Evolutionary conservation across 2,888 invertebrate genomes (phyloP).

Genomic region (Trissoscelio sp.): DNA sequence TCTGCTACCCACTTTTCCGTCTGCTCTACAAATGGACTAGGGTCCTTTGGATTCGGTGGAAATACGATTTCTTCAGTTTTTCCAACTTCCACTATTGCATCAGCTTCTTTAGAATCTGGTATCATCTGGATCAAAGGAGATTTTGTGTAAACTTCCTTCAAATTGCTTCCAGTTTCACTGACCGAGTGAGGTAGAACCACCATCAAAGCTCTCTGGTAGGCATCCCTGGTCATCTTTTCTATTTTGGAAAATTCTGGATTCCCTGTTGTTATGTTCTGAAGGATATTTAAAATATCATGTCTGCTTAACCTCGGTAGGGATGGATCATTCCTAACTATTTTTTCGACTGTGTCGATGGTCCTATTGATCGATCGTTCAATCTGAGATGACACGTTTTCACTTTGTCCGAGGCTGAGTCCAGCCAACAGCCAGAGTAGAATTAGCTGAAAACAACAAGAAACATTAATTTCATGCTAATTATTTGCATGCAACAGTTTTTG

Average conservation of each 20-base stretch:
- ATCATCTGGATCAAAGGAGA: constrained; percentile 87
- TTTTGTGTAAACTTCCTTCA: constrained; percentile 88
- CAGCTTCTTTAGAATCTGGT: constrained; percentile 74
- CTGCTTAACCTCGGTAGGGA: constrained; percentile 87
- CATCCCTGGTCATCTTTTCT: constrained; percentile 79
- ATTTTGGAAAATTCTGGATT: constrained; percentile 70
- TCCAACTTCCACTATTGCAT: constrained; percentile 56
- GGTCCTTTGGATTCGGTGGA: constrained; percentile 57
- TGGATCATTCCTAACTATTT: constrained; percentile 86
- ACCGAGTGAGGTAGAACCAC: constrained; percentile 88
- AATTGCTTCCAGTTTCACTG: constrained; percentile 84
- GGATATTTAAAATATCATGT: constrained; percentile 87
- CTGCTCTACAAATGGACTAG: constrained; percentile 59
- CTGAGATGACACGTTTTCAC: constrained; percentile 76
- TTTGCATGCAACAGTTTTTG: not conserved
- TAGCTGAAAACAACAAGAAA: constrained; percentile 73
- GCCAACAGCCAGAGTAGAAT: constrained; percentile 75
- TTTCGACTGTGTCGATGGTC: constrained; percentile 88
- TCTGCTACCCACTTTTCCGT: constrained; percentile 52
- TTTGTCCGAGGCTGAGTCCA: constrained; percentile 74
- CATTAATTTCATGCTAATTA: not conserved
- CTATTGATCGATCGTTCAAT: constrained; percentile 81
- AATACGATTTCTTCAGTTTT: constrained; percentile 61
- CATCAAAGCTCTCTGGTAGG: constrained; percentile 85
- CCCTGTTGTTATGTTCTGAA: constrained; percentile 86